Evolutionary conservation across 2,113 vertebrate species (phyloP), one percentile per base, ranked within the genome.

Genomic region (Chaenogobius annularis): DNA sequence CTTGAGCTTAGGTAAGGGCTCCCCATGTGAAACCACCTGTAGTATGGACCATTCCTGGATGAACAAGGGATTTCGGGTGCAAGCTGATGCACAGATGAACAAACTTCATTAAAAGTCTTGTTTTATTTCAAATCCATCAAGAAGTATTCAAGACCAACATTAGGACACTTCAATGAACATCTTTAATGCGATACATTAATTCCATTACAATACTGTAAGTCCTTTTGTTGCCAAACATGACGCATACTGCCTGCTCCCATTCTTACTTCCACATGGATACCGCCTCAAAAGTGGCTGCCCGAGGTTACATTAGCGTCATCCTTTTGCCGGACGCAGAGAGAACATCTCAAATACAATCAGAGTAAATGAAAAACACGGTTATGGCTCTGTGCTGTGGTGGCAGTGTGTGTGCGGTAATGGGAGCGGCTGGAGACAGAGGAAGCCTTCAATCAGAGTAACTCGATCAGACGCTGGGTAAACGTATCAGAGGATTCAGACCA

Each of bases 391-490:
- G 23, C 48, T 37, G 46, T 52, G 58, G 22, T 14, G 37, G 37
- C 40, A 48, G 59, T 56, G 73, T 66, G 67, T 3, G 44, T 65
- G 14, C 77, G 79, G 74, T 70, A 73, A 68, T 66, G 47, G 77
- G 54, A 68, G 67, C 73, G 56, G 71, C 70, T 71, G 50, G 68
- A 26, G 64, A 12, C 0, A 69, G 7, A 81, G 78, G 85, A 87
- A 87, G 80, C 69, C 23, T 47, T 84, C 69, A 74, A 68, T 78
- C 83, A 73, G 44, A 22, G 44, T 81, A 85, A 88, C 74, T 75
- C 46, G 55, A 88, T 88, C 77, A 85, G 58, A 11, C 67, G 9
- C 22, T 67, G 69, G 75, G 75, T 78, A 83, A 87, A 74, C 73
- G 0, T 69, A 85, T 85, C 72, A 83, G 6, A 14, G 43, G 50